phyloP scores from a whole-genome alignment of 2,113 vertebrate species.

The Scophthalmus maximus region DNA sequence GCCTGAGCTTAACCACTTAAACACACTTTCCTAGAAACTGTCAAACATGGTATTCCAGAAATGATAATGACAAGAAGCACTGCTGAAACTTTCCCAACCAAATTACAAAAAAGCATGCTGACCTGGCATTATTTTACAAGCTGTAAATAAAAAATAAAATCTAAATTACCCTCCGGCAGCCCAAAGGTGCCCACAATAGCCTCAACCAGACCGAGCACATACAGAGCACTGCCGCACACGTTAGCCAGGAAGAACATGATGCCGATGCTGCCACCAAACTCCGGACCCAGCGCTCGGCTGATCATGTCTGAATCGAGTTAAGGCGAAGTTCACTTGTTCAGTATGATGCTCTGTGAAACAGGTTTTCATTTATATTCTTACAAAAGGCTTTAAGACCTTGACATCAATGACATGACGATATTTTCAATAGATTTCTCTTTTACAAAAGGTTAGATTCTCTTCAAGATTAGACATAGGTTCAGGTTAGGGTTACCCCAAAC shows the following conservation, averaged over 20 bases:
- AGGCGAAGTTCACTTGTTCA: slow-evolving; percentile 45
- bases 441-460: too few relatives aligned
- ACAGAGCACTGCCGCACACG: slow-evolving; percentile 90
- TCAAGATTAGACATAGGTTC: too few relatives aligned
- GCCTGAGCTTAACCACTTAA: too few relatives aligned
- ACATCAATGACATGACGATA: too few relatives aligned
- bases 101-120: too few relatives aligned
- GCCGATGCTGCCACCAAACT: slow-evolving; percentile 92
- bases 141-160: not conserved
- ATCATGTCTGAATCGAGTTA: slow-evolving; percentile 88
- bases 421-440: too few relatives aligned
- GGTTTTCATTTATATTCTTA: too few relatives aligned
- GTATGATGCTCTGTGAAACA: not conserved
- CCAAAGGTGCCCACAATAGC: slow-evolving; percentile 88
- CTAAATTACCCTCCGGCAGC: slow-evolving; percentile 78
- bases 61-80: not conserved
- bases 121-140: not conserved
- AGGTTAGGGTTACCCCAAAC: too few relatives aligned
- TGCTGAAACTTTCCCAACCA: not conserved
- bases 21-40: too few relatives aligned
- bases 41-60: too few relatives aligned
- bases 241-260: slow-evolving; percentile 96
- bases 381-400: too few relatives aligned
- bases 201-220: slow-evolving; percentile 90
- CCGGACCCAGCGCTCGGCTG: slow-evolving; percentile 91